These are phyloP conservation scores for Poeciliopsis occidentalis DNA, from an alignment of 2,113 vertebrate genomes.

Conservation along the genomic window DNA sequence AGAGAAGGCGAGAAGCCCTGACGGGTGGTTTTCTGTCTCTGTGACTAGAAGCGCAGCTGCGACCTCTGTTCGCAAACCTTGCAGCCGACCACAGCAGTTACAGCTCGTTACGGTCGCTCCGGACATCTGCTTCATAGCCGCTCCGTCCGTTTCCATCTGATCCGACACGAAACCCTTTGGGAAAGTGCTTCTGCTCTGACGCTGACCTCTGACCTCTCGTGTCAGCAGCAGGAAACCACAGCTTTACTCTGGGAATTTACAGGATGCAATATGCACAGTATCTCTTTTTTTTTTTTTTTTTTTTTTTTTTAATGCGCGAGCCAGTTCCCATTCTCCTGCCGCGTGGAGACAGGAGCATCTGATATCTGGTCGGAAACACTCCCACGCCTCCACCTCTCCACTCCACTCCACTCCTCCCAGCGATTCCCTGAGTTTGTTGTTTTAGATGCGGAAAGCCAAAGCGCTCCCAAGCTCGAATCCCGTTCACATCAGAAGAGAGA, in stretches of 20 bases:
- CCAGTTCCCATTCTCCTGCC: conserved; percentile 3
- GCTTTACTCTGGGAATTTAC: conserved; percentile 1
- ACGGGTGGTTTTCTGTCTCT: conserved; percentile 3
- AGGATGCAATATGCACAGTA: conserved; percentile 19
- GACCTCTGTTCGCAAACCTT: conserved; percentile 39
- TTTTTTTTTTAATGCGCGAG: not conserved
- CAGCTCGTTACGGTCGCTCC: conserved; percentile 1
- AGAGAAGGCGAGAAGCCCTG: not conserved
- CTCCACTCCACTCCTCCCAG: not conserved
- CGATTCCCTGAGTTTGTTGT: not conserved
- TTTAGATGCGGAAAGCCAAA: conserved; percentile 15
- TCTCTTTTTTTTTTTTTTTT: not conserved
- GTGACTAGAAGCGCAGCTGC: conserved; percentile 40
- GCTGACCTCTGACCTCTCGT: conserved; percentile 34
- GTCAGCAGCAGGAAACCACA: conserved; percentile 31
- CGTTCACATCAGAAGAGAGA: conserved; percentile 10
- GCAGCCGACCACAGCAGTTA: conserved; percentile 25
- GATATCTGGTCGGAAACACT: conserved; percentile 8
- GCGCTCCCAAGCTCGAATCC: conserved; percentile 19
- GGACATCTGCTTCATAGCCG: conserved; percentile 12
- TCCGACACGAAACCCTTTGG: not conserved
- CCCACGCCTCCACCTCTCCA: not conserved
- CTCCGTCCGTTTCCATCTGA: not conserved
- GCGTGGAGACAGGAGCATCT: not conserved
- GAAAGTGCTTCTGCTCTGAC: not conserved